Evolutionary conservation across 2,113 vertebrate genomes (phyloP).

Genomic region (Oplegnathus fasciatus): DNA sequence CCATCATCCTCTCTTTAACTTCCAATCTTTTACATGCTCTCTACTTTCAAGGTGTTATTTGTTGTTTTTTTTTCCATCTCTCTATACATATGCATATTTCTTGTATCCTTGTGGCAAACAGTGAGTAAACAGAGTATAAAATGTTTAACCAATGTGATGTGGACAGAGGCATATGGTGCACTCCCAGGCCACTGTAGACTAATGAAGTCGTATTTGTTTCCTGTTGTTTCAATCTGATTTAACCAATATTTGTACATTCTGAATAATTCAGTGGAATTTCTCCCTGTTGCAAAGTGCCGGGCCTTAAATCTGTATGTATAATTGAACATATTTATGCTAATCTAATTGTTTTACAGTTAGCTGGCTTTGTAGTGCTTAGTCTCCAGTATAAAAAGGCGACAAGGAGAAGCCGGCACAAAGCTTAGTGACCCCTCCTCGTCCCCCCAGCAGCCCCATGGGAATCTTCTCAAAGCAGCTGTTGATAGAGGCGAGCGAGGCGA

Average conservation of each 20-base stretch:
- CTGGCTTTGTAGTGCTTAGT: constrained; percentile 74
- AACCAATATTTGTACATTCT: constrained; percentile 69
- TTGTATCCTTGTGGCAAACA: constrained; percentile 1
- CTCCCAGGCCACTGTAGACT: constrained; percentile 51
- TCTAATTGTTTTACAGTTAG: constrained; percentile 78
- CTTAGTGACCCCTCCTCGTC: constrained; percentile 21
- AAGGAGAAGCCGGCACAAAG: constrained; percentile 45
- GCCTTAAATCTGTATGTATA: constrained; percentile 75
- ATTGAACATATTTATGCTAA: constrained; percentile 76
- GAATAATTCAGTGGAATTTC: constrained; percentile 63
- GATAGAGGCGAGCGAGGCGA: constrained; percentile 55
- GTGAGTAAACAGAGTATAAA: constrained; percentile 24
- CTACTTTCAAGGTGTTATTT: neutral
- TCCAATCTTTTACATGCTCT: too few species aligned
- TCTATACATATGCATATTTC: constrained; percentile 4
- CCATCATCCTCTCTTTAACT: neutral
- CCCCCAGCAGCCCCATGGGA: constrained; percentile 43
- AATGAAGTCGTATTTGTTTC: constrained; percentile 65
- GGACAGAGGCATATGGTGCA: constrained; percentile 60
- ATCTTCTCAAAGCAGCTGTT: constrained; percentile 67
- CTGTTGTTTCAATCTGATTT: constrained; percentile 68
- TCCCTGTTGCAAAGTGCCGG: constrained; percentile 48
- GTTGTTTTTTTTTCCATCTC: neutral
- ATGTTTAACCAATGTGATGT: constrained; percentile 47
- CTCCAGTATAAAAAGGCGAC: constrained; percentile 63